Percentiles rank a stretch among this genome's conserved stretches.
These are phyloP conservation scores for Tridacna gigas DNA, from an alignment of 2,888 invertebrate genomes.

Conservation along the genomic window DNA sequence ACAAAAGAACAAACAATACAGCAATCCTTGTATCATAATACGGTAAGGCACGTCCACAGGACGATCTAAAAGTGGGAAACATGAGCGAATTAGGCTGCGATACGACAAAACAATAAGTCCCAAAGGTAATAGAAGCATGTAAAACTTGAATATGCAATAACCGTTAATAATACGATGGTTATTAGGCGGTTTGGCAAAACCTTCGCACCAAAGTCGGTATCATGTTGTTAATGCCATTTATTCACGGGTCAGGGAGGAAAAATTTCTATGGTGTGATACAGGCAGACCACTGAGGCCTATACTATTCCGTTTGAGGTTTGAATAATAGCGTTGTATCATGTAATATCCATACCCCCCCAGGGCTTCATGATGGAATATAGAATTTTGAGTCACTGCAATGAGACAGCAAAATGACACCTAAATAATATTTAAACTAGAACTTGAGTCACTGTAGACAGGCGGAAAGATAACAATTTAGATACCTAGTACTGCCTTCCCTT, in stretches of 20 bases:
- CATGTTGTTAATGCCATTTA: no score
- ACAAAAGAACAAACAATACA: background rate
- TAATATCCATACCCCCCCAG: background rate
- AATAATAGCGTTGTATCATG: slow-evolving; percentile 2
- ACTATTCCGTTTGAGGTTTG: slow-evolving; percentile 8
- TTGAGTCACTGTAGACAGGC: no score
- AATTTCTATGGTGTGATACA: no score
- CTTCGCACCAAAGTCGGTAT: no score
- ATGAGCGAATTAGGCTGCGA: background rate
- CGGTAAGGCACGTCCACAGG: background rate
- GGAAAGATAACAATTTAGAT: no score
- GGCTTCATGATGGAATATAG: background rate
- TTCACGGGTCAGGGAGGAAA: no score
- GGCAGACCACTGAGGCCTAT: background rate
- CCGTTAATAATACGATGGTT: background rate
- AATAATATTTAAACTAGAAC: no score
- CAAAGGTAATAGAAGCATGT: slow-evolving; percentile 15
- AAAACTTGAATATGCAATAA: slow-evolving; percentile 24
- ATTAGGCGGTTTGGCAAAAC: no score
- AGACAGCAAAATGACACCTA: no score
- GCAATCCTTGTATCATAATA: background rate
- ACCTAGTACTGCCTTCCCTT: no score
- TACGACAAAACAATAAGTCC: slow-evolving; percentile 12
- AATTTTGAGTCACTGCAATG: no score
- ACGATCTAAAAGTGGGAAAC: background rate